Base-by-base conservation (phyloP, 2,113 vertebrate genomes). In the Leptocoma aspasia region DNA sequence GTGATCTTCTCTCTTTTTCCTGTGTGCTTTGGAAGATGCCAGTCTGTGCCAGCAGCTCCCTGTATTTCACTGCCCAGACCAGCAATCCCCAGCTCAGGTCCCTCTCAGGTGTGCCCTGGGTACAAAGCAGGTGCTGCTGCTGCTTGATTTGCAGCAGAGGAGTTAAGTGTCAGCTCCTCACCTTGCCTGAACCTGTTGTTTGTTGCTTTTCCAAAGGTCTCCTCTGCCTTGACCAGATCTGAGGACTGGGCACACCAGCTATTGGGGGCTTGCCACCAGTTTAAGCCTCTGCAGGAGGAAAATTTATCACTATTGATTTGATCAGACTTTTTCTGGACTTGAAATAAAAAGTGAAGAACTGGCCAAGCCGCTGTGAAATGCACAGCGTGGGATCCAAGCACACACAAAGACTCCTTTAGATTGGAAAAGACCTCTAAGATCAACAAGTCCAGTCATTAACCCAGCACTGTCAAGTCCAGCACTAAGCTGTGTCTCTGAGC, bases 211-310 rank as follows among this genome's bases (percentile, higher is more conserved):
- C 69, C 2, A 3, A 33, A 37, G 63, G 39, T 65, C 89, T 50
- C 18, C 1, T 33, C 21, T 27, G 31, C 54, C 82, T 50, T 86
- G 89, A 57, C 42, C 45, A 41, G 78, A 72, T 9, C 54, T 0
- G 0, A 66, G 66, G 80, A 41, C 54, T 72, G 3, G 0, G 50
- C 70, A 50, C 11, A 1, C 6, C 2, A 1, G 33, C 64, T 39
- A 0, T 0, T 33, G 56, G 31, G 57, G 63, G 11, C 19, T 80
- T 88, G 85, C 22, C 44, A 33, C 61, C 80, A 57, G 24, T 47
- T 94, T 56, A 10, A 70, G 13, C 42, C 68, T 93, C 64, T 88
- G 52, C 37, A 86, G 91, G 52, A 82, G 37, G 24, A 69, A 86
- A 73, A 90, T 68, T 77, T 73, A 77, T 53, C 23, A 22, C 66